Conservation (phyloP, 2,888 invertebrate species). For the Geotrupes spiniger region DNA sequence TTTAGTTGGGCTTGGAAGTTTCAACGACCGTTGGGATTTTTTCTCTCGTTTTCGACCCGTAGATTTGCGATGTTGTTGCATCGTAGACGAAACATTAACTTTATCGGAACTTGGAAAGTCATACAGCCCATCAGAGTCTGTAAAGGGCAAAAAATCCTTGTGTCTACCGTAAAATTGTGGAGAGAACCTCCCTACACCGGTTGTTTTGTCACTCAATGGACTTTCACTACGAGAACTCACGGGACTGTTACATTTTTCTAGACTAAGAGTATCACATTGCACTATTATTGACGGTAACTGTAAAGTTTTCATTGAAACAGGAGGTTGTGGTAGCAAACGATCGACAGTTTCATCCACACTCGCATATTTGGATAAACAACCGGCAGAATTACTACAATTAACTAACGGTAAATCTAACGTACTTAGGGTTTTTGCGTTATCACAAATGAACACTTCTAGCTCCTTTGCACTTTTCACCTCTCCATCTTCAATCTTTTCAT, state of each 20-base stretch:
- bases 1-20: constrained; percentile 57
- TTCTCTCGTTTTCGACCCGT: constrained; percentile 63
- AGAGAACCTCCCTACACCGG: constrained; percentile 64
- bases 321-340: constrained; percentile 35
- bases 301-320: constrained; percentile 46
- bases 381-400: constrained; percentile 50
- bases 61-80: constrained; percentile 60
- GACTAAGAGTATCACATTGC: constrained; percentile 53
- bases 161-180: constrained; percentile 70
- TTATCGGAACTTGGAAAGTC: constrained; percentile 77
- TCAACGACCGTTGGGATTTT: constrained; percentile 53
- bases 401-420: constrained; percentile 53
- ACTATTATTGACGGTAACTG: constrained; percentile 63
- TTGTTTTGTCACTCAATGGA: constrained; percentile 70
- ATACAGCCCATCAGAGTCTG: constrained; percentile 77
- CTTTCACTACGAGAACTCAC: constrained; percentile 78
- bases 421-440: constrained; percentile 44
- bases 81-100: constrained; percentile 49
- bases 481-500: constrained; percentile 70
- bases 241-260: constrained; percentile 62
- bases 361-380: constrained; percentile 54
- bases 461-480: constrained; percentile 66
- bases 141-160: constrained; percentile 63
- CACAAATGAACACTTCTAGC: constrained; percentile 52
- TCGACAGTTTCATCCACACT: constrained; percentile 58